A percentile compares a stretch with the other conserved stretches of the same genome.
Conservation (phyloP, 2,797 vertebrate species). For the Mergus octosetaceus region DNA sequence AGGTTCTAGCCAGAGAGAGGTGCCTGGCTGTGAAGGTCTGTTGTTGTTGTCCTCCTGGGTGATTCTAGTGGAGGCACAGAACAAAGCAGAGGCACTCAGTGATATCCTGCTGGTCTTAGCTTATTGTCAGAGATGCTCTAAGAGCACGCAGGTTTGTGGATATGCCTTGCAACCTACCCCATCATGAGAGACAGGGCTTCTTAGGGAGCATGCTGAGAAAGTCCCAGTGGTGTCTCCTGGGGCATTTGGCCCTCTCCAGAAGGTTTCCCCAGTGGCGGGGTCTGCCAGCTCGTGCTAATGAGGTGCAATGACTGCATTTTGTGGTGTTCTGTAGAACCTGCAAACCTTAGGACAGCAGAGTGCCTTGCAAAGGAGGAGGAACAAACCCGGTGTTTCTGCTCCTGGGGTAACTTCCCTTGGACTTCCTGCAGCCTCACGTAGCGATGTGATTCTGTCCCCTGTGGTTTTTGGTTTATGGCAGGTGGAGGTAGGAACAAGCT, state of each 20-base stretch:
- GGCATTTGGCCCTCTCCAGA: background rate
- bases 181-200: background rate
- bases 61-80: background rate
- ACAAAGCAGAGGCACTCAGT: background rate
- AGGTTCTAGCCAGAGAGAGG: background rate
- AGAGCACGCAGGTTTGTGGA: background rate
- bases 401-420: background rate
- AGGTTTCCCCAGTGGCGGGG: background rate
- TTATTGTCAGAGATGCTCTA: background rate
- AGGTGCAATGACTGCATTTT: background rate
- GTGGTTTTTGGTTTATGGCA: background rate
- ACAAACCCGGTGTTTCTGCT: background rate
- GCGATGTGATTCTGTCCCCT: background rate
- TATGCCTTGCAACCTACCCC: background rate
- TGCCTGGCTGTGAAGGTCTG: background rate
- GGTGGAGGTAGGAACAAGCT: background rate
- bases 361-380: background rate
- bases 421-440: background rate
- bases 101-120: background rate
- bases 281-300: background rate
- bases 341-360: background rate
- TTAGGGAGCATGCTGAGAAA: background rate
- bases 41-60: background rate
- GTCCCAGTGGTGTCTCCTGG: background rate
- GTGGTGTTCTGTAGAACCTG: background rate